Evolutionary conservation across 2,888 invertebrate species (phyloP).

Genomic region (Cephonodes hylas): DNA sequence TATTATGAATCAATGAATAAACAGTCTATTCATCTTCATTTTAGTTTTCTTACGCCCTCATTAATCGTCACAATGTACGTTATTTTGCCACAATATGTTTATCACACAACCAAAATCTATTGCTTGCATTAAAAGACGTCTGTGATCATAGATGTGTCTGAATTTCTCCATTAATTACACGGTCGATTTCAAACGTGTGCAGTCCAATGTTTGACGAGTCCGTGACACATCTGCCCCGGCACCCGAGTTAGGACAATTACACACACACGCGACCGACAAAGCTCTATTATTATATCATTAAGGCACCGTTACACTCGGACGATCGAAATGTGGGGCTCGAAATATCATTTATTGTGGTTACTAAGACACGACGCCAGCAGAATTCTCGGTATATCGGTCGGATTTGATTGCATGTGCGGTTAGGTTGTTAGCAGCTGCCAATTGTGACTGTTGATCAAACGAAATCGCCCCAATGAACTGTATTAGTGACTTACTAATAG

Average conservation of each 20-base stretch:
- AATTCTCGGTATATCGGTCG: slow-evolving; percentile 26
- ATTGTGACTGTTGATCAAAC: slow-evolving; percentile 1
- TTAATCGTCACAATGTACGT: too few relatives aligned
- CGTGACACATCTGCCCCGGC: neutral
- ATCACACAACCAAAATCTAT: too few relatives aligned
- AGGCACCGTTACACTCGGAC: slow-evolving; percentile 25
- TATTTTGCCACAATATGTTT: too few relatives aligned
- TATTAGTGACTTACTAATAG: slow-evolving; percentile 10
- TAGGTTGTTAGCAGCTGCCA: slow-evolving; percentile 7
- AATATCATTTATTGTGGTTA: slow-evolving; percentile 18
- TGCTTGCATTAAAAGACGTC: too few relatives aligned
- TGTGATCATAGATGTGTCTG: too few relatives aligned
- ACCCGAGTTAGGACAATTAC: slow-evolving; percentile 24
- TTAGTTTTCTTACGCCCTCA: too few relatives aligned
- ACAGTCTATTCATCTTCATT: too few relatives aligned
- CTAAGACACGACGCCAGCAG: slow-evolving; percentile 16
- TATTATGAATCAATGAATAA: too few relatives aligned
- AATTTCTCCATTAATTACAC: too few relatives aligned
- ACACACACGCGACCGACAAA: slow-evolving; percentile 22
- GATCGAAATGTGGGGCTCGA: slow-evolving; percentile 21
- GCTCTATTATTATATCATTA: slow-evolving; percentile 30
- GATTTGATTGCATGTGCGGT: slow-evolving; percentile 20
- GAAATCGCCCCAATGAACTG: slow-evolving; percentile 10
- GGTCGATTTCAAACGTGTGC: neutral
- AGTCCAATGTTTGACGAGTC: neutral